Conservation (phyloP, 2,113 vertebrate genomes). For the Plotosus lineatus region DNA sequence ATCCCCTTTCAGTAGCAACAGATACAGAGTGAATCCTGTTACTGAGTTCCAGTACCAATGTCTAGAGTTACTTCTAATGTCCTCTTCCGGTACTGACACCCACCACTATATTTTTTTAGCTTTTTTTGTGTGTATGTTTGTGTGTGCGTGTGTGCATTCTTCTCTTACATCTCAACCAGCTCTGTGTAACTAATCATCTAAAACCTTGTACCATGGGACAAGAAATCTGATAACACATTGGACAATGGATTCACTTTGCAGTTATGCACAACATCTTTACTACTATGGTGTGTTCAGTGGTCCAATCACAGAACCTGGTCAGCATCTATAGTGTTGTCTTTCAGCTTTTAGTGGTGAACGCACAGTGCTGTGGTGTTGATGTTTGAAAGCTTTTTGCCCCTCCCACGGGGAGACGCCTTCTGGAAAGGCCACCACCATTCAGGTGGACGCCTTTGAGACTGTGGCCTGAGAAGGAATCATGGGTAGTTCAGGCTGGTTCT, state of each 20-base stretch:
- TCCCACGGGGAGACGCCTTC: background rate
- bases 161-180: background rate
- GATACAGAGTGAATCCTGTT: background rate
- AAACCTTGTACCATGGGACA: background rate
- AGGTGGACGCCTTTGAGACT: too few relatives aligned
- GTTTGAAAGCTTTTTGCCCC: constrained; percentile 12
- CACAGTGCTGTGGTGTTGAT: background rate
- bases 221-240: background rate
- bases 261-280: constrained; percentile 20
- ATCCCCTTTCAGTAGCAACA: background rate
- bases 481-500: constrained; percentile 35
- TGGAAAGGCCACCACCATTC: background rate
- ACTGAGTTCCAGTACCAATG: background rate
- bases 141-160: too few relatives aligned
- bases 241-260: background rate
- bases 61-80: background rate
- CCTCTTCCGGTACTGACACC: background rate
- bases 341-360: background rate
- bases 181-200: background rate
- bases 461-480: background rate
- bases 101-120: too few relatives aligned
- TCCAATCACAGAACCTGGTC: constrained; percentile 4
- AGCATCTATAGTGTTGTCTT: background rate
- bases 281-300: background rate
- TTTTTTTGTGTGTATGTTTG: too few relatives aligned